Evolutionary conservation across 23 tunicate genomes (phyloP).

Genomic region (Ascidia mentula): DNA sequence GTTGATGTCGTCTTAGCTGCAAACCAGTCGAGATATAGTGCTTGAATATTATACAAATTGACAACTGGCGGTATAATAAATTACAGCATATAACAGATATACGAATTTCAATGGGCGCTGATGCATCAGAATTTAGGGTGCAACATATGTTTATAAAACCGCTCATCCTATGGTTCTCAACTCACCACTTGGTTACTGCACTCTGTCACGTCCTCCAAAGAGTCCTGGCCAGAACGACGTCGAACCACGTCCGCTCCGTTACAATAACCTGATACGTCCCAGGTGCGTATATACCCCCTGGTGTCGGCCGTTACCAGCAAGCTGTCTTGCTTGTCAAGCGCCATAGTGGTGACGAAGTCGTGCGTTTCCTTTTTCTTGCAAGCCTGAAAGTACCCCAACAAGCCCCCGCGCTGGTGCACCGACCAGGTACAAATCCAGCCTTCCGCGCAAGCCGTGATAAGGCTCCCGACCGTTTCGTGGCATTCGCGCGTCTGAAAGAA

Average conservation of each 20-base stretch:
- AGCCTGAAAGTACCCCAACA: constrained; percentile 42
- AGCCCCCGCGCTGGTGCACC: constrained; percentile 76
- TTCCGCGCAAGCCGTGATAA: constrained; percentile 39
- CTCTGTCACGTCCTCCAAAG: too few relatives aligned
- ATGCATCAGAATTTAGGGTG: too few relatives aligned
- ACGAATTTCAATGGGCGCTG: too few relatives aligned
- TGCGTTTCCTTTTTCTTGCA: constrained; percentile 24
- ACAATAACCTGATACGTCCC: constrained; percentile 70
- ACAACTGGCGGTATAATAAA: too few relatives aligned
- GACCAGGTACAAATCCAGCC: constrained; percentile 92
- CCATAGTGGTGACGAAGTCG: constrained; percentile 62
- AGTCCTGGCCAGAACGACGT: background rate
- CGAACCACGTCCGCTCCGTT: constrained; percentile 28
- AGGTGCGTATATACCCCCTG: constrained; percentile 62
- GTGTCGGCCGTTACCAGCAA: constrained; percentile 72
- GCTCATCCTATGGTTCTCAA: too few relatives aligned
- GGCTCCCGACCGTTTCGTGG: constrained; percentile 27
- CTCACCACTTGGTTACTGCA: too few relatives aligned
- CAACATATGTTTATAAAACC: too few relatives aligned
- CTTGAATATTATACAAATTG: too few relatives aligned
- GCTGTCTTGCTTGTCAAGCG: constrained; percentile 36
- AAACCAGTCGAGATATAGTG: too few relatives aligned
- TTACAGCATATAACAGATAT: too few relatives aligned
- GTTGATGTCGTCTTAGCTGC: too few relatives aligned
- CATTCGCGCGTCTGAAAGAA: constrained; percentile 65